phyloP scores from a whole-genome alignment of 37 sponge, comb jelly and placozoan genomes.

The Amphimedon queenslandica region DNA sequence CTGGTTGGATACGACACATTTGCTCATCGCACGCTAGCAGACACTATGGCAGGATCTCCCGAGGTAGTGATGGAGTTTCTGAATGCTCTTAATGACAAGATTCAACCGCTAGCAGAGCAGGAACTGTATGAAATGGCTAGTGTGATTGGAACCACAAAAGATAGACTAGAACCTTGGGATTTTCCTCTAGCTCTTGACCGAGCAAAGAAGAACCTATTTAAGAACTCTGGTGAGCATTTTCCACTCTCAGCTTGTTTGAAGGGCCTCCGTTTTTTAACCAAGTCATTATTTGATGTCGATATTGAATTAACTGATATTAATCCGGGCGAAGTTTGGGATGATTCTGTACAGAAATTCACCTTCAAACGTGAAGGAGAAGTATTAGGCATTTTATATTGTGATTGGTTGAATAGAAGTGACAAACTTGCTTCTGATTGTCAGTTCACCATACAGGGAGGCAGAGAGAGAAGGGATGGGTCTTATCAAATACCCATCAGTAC shows the following conservation, averaged over 20 bases:
- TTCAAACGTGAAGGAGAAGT: constrained; percentile 50
- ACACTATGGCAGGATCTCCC: constrained; percentile 68
- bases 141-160: background rate
- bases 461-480: constrained; percentile 6
- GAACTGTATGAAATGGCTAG: constrained; percentile 36
- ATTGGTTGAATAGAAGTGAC: constrained; percentile 43
- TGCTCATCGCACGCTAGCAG: constrained; percentile 58
- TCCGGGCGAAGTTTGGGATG: constrained; percentile 68
- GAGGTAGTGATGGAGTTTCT: constrained; percentile 66
- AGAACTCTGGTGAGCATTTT: constrained; percentile 31
- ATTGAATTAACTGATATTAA: constrained; percentile 28
- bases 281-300: constrained; percentile 47
- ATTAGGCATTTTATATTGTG: constrained; percentile 70
- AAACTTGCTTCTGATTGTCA: constrained; percentile 73
- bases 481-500: constrained; percentile 85
- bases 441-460: constrained; percentile 78
- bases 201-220: constrained; percentile 12
- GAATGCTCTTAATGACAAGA: constrained; percentile 23
- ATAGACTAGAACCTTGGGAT: constrained; percentile 49
- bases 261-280: constrained; percentile 54
- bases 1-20: constrained; percentile 67
- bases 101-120: constrained; percentile 54
- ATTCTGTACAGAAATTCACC: constrained; percentile 53
- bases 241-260: constrained; percentile 57
- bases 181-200: constrained; percentile 18